Evolutionary conservation across 2,888 invertebrate genomes (phyloP).

Genomic region (Noctua pronuba): DNA sequence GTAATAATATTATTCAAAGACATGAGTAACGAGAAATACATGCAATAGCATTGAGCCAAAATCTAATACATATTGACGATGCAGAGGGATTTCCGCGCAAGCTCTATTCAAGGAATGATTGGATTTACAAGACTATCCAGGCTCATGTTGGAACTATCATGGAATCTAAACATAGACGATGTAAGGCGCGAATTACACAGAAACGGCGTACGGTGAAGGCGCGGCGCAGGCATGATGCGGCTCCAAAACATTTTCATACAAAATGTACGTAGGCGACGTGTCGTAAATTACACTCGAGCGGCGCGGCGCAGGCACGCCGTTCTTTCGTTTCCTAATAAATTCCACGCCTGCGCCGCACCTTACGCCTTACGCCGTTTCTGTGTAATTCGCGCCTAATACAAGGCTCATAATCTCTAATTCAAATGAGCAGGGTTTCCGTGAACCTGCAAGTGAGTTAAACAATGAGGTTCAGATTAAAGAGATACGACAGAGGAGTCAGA

Average conservation of each 20-base stretch:
- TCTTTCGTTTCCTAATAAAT: too few relatives aligned
- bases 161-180: neutral
- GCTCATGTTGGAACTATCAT: neutral
- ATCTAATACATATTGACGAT: conserved; percentile 14
- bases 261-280: too few relatives aligned
- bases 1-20: neutral
- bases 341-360: too few relatives aligned
- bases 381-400: too few relatives aligned
- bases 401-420: neutral
- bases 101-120: conserved; percentile 12
- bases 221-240: too few relatives aligned
- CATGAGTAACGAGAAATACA: neutral
- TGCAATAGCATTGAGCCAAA: conserved; percentile 6
- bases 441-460: conserved; percentile 9
- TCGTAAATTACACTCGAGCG: too few relatives aligned
- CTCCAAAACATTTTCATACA: too few relatives aligned
- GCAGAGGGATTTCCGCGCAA: conserved; percentile 11
- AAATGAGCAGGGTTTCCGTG: neutral
- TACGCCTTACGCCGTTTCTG: too few relatives aligned
- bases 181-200: too few relatives aligned
- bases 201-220: too few relatives aligned
- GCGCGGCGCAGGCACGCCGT: too few relatives aligned
- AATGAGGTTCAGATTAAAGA: conserved; percentile 24
- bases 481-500: conserved; percentile 21
- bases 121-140: neutral